These are phyloP conservation scores for Diadema setosum DNA, from an alignment of 35 echinoderm and acorn worm genomes.

Conservation along the genomic window DNA sequence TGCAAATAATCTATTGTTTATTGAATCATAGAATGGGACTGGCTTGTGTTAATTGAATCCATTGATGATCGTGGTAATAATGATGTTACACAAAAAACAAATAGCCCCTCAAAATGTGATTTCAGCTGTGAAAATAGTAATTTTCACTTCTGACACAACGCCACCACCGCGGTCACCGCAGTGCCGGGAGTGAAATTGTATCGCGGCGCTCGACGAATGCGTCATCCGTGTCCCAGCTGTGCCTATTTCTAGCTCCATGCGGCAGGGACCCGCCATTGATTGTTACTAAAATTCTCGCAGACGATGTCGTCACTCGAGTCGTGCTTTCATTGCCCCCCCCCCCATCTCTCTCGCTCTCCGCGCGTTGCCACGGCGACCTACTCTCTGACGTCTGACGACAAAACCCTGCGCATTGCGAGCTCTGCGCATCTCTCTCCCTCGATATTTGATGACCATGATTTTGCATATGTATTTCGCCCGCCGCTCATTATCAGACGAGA, in stretches of 20 bases:
- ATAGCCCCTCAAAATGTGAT: no score
- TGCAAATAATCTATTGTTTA: no score
- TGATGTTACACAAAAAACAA: no score
- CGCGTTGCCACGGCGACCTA: neutral
- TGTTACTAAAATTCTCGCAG: constrained; percentile 15
- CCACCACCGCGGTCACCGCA: no score
- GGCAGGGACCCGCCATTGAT: constrained; percentile 17
- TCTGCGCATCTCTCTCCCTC: neutral
- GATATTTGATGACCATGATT: neutral
- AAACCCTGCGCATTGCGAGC: neutral
- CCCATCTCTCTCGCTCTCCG: neutral
- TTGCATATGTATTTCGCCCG: neutral
- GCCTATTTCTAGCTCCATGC: neutral
- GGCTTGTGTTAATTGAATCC: no score
- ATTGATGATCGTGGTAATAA: no score
- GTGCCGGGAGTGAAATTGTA: neutral
- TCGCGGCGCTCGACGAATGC: neutral
- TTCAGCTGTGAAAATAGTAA: no score
- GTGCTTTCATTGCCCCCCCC: no score
- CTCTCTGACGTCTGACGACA: neutral
- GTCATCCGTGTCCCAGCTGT: constrained; percentile 15
- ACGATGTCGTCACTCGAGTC: neutral
- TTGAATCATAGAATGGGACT: no score
- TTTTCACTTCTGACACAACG: no score
- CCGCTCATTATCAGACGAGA: no score